A percentile compares a stretch with the other conserved stretches of the same genome.
These are phyloP conservation scores for Heliconius hewitsoni DNA, from an alignment of 1,140 invertebrate genomes.

Conservation along the genomic window DNA sequence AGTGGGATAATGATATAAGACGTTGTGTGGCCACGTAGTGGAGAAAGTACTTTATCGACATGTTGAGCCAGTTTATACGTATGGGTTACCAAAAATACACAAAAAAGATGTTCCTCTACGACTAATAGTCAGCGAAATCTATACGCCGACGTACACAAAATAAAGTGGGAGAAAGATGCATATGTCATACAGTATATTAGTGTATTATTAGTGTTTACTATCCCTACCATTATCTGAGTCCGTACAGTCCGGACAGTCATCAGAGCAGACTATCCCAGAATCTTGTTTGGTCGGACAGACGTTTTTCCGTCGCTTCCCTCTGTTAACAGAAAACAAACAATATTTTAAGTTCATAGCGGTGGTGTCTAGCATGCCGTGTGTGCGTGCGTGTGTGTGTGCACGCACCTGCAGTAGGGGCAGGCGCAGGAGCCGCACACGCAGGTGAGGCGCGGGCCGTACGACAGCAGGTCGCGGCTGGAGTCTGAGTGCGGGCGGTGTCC, in stretches of 20 bases:
- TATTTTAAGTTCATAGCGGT: not conserved
- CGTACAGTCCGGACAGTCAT: slow-evolving; percentile 68
- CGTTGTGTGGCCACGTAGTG: no score
- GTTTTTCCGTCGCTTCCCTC: slow-evolving; percentile 59
- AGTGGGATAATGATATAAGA: no score
- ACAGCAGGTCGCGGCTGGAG: slow-evolving; percentile 59
- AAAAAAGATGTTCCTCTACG: no score
- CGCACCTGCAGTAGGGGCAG: slow-evolving; percentile 60
- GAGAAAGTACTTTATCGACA: no score
- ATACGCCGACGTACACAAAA: no score
- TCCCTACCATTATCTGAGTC: slow-evolving; percentile 57
- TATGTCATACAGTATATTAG: no score
- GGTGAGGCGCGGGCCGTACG: slow-evolving; percentile 58
- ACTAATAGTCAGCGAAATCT: no score
- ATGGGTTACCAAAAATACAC: no score
- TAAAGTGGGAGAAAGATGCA: no score
- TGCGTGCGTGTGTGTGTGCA: not conserved
- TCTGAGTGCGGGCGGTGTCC: slow-evolving; percentile 53
- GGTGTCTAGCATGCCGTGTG: not conserved
- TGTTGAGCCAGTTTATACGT: no score
- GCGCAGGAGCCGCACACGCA: slow-evolving; percentile 66
- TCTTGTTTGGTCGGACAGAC: slow-evolving; percentile 74
- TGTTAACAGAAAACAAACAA: slow-evolving; percentile 27
- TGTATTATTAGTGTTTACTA: not conserved
- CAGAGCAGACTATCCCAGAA: slow-evolving; percentile 75